Evolutionary conservation across 2,888 invertebrate species (phyloP).

Genomic region (Scelioninae gen. 1): DNA sequence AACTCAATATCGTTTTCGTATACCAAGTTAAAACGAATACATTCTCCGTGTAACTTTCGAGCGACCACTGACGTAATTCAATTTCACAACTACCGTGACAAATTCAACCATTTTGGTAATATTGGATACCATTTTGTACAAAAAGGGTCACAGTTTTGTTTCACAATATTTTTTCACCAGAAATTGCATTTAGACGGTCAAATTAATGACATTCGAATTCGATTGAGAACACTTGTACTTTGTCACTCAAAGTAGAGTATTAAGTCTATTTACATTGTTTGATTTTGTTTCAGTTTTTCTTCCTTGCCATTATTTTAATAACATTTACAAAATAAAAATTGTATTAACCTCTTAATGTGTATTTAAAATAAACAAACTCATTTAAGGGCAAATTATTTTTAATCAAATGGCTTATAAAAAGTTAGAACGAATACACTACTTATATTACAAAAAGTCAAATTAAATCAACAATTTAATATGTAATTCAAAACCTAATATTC

Average conservation of each 20-base stretch:
- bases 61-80: conserved; percentile 42
- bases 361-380: no score
- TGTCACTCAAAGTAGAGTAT: background rate
- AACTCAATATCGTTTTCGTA: conserved; percentile 24
- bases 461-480: no score
- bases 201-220: conserved; percentile 1
- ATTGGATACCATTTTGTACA: background rate
- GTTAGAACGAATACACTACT: no score
- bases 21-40: conserved; percentile 32
- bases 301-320: no score
- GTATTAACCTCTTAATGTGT: no score
- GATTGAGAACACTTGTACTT: background rate
- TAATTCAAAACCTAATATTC: no score
- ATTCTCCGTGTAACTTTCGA: conserved; percentile 35
- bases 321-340: no score
- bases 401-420: no score
- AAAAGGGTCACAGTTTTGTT: conserved; percentile 14
- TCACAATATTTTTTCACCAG: conserved; percentile 18
- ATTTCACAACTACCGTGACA: conserved; percentile 32
- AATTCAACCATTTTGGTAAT: conserved; percentile 19
- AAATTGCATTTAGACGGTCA: no score
- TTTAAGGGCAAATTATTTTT: no score
- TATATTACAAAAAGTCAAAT: no score
- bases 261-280: background rate
- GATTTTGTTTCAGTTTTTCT: no score